Conservation (phyloP, 35 echinoderm and acorn worm genomes). For the Diadema setosum region DNA sequence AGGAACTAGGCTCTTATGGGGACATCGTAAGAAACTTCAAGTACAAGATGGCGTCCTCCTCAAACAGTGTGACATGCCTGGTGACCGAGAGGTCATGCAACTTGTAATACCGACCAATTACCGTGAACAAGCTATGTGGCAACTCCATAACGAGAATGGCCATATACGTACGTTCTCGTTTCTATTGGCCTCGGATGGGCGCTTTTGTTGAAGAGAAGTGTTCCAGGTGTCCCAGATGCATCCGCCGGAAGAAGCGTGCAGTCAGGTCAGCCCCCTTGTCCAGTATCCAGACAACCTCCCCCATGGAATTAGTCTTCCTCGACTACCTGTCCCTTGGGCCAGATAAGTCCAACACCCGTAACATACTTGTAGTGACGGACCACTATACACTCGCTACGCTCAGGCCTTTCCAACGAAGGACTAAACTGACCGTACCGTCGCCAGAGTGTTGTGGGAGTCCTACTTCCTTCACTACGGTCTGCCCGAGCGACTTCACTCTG, state of each 20-base stretch:
- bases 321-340: too few relatives aligned
- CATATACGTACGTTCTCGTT: background rate
- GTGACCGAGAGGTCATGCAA: background rate
- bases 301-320: slow-evolving; percentile 46
- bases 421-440: slow-evolving; percentile 66
- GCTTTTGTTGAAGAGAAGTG: background rate
- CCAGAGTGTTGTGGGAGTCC: too few relatives aligned
- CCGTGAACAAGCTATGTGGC: background rate
- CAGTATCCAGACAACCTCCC: slow-evolving; percentile 9
- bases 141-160: background rate
- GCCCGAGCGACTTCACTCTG: too few relatives aligned
- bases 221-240: background rate
- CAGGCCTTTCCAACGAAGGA: slow-evolving; percentile 55
- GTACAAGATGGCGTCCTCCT: background rate
- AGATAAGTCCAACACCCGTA: background rate
- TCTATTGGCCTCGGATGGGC: slow-evolving; percentile 50
- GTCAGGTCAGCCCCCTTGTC: slow-evolving; percentile 4
- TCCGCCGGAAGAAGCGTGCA: background rate
- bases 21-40: background rate
- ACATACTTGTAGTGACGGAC: slow-evolving; percentile 56
- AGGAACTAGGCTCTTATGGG: background rate
- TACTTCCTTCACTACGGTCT: too few relatives aligned
- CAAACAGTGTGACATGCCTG: background rate
- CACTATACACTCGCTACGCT: slow-evolving; percentile 52
- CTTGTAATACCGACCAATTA: background rate